phyloP scores from a whole-genome alignment of 2,888 invertebrate genomes.

The Physocephala rufipes region DNA sequence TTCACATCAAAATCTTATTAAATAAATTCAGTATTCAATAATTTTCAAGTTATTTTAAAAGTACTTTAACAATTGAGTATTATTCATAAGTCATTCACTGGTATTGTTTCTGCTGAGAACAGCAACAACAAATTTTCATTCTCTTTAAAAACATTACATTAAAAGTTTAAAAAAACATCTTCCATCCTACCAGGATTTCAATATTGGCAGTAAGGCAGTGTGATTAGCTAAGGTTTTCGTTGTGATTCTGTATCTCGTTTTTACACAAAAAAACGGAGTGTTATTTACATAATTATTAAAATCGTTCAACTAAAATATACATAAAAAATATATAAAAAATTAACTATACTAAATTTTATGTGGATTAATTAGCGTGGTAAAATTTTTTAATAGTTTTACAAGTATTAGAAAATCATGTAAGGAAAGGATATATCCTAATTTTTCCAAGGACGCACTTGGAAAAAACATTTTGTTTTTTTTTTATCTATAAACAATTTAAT shows the following conservation, averaged over 20 bases:
- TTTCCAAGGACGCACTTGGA: conserved; percentile 1
- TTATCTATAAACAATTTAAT: conserved; percentile 2
- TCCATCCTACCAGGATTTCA: conserved; percentile 7
- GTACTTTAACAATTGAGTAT: conserved; percentile 53
- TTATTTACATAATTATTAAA: conserved; percentile 38
- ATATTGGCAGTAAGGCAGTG: conserved; percentile 55
- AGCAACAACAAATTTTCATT: conserved; percentile 23
- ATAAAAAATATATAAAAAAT: not conserved
- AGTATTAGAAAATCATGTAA: not conserved
- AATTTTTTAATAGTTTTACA: not conserved
- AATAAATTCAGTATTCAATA: too few species aligned
- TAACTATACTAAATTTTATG: too few species aligned
- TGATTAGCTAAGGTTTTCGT: conserved; percentile 62
- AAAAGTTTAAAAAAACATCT: conserved; percentile 19
- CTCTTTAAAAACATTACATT: conserved; percentile 4
- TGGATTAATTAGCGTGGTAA: not conserved
- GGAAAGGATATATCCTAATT: not conserved
- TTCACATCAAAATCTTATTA: too few species aligned
- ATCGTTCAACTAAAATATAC: not conserved
- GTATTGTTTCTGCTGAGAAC: conserved; percentile 48
- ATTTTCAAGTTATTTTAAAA: not conserved
- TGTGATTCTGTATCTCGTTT: conserved; percentile 46
- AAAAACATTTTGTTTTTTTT: not conserved
- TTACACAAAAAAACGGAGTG: conserved; percentile 20
- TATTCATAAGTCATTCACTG: conserved; percentile 59